phyloP scores from a whole-genome alignment of 2,797 vertebrate genomes.

The Hylomyscus alleni region DNA sequence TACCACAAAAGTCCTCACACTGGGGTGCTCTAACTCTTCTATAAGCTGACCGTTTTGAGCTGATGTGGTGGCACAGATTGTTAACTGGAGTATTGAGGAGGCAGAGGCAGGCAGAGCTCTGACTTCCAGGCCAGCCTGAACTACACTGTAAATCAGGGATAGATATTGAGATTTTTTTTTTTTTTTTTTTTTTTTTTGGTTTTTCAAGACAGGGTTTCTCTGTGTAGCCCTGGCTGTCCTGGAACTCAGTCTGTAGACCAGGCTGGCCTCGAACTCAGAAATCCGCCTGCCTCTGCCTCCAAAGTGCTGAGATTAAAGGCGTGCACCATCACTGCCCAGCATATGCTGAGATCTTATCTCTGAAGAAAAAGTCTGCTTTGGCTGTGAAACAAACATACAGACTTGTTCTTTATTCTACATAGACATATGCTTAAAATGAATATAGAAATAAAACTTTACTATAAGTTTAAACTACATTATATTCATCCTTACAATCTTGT shows the following conservation, averaged over 20 bases:
- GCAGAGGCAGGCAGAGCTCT: neutral
- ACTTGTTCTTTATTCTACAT: conserved; percentile 61
- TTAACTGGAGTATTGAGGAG: neutral
- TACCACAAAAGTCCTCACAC: conserved; percentile 36
- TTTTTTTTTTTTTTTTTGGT: too few relatives aligned
- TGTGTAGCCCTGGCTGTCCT: too few relatives aligned
- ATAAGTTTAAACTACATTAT: conserved; percentile 73
- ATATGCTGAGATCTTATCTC: neutral
- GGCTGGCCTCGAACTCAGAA: too few relatives aligned
- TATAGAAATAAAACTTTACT: neutral
- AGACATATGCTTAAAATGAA: conserved; percentile 72
- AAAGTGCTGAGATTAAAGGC: too few relatives aligned
- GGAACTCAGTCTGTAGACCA: too few relatives aligned
- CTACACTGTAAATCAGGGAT: neutral
- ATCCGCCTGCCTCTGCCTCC: too few relatives aligned
- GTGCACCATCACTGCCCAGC: too few relatives aligned
- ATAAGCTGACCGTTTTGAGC: conserved; percentile 47
- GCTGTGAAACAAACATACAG: conserved; percentile 20
- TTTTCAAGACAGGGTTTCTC: too few relatives aligned
- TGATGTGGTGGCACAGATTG: neutral
- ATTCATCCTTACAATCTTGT: conserved; percentile 73
- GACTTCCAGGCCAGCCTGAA: neutral
- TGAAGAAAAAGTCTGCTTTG: neutral
- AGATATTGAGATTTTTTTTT: too few relatives aligned
- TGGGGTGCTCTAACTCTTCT: conserved; percentile 40